Conservation (phyloP, 2,888 invertebrate genomes). For the Ophion ventricosus region DNA sequence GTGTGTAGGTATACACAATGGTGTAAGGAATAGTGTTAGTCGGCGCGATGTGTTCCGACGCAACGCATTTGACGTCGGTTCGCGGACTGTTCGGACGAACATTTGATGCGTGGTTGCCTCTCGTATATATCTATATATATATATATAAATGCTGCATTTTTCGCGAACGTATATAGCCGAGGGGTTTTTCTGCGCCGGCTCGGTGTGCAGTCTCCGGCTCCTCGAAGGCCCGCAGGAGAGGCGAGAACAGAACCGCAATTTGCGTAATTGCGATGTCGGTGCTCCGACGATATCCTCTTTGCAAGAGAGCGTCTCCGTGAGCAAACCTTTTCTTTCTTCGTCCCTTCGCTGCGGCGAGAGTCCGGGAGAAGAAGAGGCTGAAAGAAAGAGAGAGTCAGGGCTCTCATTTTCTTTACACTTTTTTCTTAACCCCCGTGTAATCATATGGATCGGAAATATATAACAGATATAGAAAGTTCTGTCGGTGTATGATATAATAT, state of each 20-base stretch:
- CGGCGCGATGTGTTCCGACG: background rate
- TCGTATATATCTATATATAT: slow-evolving; percentile 5
- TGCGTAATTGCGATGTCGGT: slow-evolving; percentile 81
- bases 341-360: slow-evolving; percentile 15
- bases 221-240: slow-evolving; percentile 74
- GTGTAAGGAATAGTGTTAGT: background rate
- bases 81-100: slow-evolving; percentile 13
- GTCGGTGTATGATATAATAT: background rate
- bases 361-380: background rate
- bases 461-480: background rate
- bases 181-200: slow-evolving; percentile 44
- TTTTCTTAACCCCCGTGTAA: background rate
- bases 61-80: slow-evolving; percentile 23
- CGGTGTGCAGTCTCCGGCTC: background rate
- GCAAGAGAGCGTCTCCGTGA: slow-evolving; percentile 53
- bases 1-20: background rate
- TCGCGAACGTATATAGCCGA: slow-evolving; percentile 25
- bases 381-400: background rate
- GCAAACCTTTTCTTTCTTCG: slow-evolving; percentile 43
- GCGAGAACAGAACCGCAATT: slow-evolving; percentile 81
- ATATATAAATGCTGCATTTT: slow-evolving; percentile 14
- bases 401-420: slow-evolving; percentile 32
- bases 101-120: slow-evolving; percentile 17
- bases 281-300: slow-evolving; percentile 68
- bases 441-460: background rate